These are phyloP conservation scores for Loripinus fragilis DNA, from an alignment of 2,888 invertebrate genomes.

Conservation along the genomic window DNA sequence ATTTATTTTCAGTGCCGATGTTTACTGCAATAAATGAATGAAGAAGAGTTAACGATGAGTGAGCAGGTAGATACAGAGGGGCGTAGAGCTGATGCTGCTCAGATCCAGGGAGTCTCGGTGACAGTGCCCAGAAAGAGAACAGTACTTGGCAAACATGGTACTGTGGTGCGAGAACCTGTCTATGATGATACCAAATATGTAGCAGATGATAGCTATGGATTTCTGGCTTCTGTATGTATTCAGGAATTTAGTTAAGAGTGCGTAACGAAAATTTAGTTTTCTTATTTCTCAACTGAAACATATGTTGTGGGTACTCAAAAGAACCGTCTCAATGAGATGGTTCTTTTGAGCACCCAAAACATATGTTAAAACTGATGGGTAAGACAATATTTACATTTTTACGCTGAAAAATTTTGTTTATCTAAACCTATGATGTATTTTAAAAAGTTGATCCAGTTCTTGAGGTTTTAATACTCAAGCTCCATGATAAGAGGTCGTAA, in stretches of 20 bases:
- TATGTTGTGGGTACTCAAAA: too few relatives aligned
- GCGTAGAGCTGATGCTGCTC: not conserved
- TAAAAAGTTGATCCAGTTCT: too few relatives aligned
- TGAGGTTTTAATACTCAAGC: too few relatives aligned
- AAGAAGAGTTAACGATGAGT: constrained; percentile 4
- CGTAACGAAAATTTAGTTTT: too few relatives aligned
- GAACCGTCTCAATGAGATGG: too few relatives aligned
- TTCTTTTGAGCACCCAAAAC: too few relatives aligned
- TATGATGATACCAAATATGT: constrained; percentile 34
- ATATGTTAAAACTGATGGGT: too few relatives aligned
- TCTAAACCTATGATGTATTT: too few relatives aligned
- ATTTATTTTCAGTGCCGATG: not conserved
- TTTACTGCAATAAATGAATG: not conserved
- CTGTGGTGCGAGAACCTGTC: constrained; percentile 26
- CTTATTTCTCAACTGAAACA: too few relatives aligned
- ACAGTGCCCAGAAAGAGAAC: constrained; percentile 29
- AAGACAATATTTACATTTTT: too few relatives aligned
- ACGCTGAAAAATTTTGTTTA: too few relatives aligned
- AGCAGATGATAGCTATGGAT: constrained; percentile 54
- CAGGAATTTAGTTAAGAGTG: not conserved
- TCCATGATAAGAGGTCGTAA: too few relatives aligned
- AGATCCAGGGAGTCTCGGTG: constrained; percentile 5
- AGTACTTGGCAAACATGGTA: constrained; percentile 49
- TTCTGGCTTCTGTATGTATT: constrained; percentile 44
- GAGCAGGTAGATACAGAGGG: not conserved